phyloP scores from a whole-genome alignment of 2,888 invertebrate species.

The Cremastinae sp. region DNA sequence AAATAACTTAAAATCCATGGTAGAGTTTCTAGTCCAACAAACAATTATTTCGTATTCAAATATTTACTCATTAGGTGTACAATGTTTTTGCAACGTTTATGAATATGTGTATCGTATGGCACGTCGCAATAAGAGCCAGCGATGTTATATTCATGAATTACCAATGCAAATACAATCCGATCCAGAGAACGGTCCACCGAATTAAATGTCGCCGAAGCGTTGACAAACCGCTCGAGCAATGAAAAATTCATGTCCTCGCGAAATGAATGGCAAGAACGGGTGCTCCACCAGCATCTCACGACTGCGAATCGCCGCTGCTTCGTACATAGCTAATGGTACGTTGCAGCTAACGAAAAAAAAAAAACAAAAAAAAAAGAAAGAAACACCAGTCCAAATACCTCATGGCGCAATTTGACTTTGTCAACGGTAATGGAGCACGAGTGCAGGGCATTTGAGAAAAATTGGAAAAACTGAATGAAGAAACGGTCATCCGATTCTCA shows the following conservation, averaged over 20 bases:
- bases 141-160: slow-evolving; percentile 40
- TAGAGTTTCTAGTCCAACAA: no score
- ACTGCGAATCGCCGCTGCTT: slow-evolving; percentile 30
- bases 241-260: slow-evolving; percentile 49
- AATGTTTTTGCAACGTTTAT: neutral
- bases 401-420: no score
- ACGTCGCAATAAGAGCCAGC: slow-evolving; percentile 9
- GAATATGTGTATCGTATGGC: slow-evolving; percentile 7
- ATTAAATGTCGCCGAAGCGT: slow-evolving; percentile 50
- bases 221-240: slow-evolving; percentile 24
- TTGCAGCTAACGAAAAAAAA: neutral
- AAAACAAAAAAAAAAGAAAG: no score
- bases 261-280: slow-evolving; percentile 51
- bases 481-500: no score
- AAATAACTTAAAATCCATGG: no score
- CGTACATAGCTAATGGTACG: slow-evolving; percentile 5
- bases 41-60: no score
- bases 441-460: no score
- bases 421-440: no score
- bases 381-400: no score
- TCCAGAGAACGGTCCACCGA: slow-evolving; percentile 41
- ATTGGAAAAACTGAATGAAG: no score
- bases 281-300: no score
- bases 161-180: slow-evolving; percentile 49
- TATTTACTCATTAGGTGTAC: no score